Base-by-base conservation (phyloP, 1,140 invertebrate genomes). In the Brachionus sp. region DNA sequence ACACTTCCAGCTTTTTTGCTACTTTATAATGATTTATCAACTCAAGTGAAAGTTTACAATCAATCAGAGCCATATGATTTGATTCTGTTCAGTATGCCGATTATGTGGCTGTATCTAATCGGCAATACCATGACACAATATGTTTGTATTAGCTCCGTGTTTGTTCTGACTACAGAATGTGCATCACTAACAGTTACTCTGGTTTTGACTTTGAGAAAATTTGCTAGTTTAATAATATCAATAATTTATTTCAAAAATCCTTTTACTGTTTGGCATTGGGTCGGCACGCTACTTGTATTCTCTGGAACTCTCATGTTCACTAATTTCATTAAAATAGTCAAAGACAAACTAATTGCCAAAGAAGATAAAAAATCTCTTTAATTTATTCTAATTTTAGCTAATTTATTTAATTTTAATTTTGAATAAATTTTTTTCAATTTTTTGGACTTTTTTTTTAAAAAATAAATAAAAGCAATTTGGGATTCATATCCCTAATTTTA, bases 171-270 rank as follows among this genome's bases (percentile, higher is more conserved):
- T 2, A 94, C 96, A 0, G 95, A 97, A 88, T 97, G 95, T 87
- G 92, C 94, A 7, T 97, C 96, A 0, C 88, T 99, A 12, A 96
- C 95, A 0, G 96, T 99, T 0, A 99, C 96, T 0, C 89, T 99
- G 82, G 95, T 98, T 2, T 93, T 98, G 12, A 99, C 97, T 0
- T 88, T 98, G 66, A 90, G 97, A 39, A 99, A 99, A 89, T 99
- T 99, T 87, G 90, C 95, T 5, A 97, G 95, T 9, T 89, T 99
- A 53, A 88, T 99, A 16, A 93, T 99, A 87, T 98, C 97, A 1
- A 97, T 99, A 85, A 86, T 95, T 44, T 98, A 97, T 87, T 99
- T 99, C 88, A 90, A 93, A 84, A 98, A 99, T 90, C 92, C 93
- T 2, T 99, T 99, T 87, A 98, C 96, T 0, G 3, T 93, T 0